Conservation (phyloP, 2,797 vertebrate genomes). For the Acrossocheilus wenchowensis region DNA sequence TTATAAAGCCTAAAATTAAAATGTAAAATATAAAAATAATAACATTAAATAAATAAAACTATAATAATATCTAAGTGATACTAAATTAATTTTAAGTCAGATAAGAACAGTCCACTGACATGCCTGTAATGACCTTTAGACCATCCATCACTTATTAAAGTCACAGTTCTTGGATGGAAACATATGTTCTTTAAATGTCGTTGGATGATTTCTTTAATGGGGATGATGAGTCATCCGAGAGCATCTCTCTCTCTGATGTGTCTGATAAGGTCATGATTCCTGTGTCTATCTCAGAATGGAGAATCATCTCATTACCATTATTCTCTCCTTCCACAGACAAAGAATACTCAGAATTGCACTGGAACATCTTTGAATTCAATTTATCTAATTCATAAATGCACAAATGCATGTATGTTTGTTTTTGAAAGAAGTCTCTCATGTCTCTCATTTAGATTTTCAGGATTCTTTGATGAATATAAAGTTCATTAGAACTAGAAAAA, state of each 20-base stretch:
- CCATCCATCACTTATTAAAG: background rate
- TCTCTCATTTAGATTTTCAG: no score
- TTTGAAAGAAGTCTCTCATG: background rate
- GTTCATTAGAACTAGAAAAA: no score
- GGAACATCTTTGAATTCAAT: background rate
- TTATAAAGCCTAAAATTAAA: background rate
- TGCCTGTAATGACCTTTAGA: background rate
- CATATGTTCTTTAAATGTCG: background rate
- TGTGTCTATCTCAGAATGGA: slow-evolving; percentile 47
- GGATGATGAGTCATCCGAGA: background rate
- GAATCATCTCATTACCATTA: slow-evolving; percentile 70
- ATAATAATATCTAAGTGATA: background rate
- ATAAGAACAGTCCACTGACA: background rate
- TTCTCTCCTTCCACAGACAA: slow-evolving; percentile 32
- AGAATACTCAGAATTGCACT: background rate
- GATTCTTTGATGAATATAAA: no score
- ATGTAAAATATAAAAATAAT: background rate
- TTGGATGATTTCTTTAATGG: background rate
- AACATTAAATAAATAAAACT: background rate
- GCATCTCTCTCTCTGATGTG: background rate
- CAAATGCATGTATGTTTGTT: background rate
- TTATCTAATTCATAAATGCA: background rate
- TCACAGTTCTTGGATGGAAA: background rate
- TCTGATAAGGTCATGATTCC: slow-evolving; percentile 31
- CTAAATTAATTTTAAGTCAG: background rate